phyloP scores from a whole-genome alignment of 64 coral and sea anemone genomes.

The Porites lutea region DNA sequence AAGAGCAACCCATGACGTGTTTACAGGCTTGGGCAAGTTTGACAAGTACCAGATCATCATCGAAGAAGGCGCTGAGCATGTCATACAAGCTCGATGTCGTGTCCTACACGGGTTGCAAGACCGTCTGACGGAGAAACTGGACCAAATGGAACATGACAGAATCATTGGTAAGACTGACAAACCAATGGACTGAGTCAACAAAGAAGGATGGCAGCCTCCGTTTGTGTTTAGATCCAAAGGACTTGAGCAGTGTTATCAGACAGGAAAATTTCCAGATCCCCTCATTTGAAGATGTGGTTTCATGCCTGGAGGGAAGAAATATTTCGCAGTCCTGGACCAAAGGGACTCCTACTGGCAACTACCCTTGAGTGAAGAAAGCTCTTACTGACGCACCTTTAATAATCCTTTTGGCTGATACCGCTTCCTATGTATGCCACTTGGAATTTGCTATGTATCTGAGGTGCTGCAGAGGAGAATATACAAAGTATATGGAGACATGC shows the following conservation, averaged over 20 bases:
- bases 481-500: too few species aligned
- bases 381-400: constrained; percentile 42
- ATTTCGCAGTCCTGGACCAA: constrained; percentile 53
- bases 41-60: not conserved
- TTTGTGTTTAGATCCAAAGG: constrained; percentile 53
- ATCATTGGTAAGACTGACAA: constrained; percentile 7
- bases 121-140: not conserved
- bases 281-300: constrained; percentile 45
- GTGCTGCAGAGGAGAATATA: not conserved
- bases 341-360: constrained; percentile 61
- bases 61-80: not conserved
- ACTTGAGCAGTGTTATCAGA: constrained; percentile 34
- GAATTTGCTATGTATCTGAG: constrained; percentile 38
- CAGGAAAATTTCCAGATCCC: constrained; percentile 24
- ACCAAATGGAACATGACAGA: not conserved
- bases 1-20: not conserved
- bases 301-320: constrained; percentile 43
- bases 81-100: not conserved
- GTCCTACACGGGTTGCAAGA: not conserved
- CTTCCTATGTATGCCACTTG: constrained; percentile 53
- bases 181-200: constrained; percentile 17
- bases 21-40: not conserved
- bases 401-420: constrained; percentile 33
- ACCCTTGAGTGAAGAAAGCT: constrained; percentile 49
- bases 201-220: constrained; percentile 17